Percentiles rank a stretch among this genome's conserved stretches.
These are phyloP conservation scores for Tursiops truncatus DNA, from an alignment of 2,113 vertebrate species.

Conservation along the genomic window DNA sequence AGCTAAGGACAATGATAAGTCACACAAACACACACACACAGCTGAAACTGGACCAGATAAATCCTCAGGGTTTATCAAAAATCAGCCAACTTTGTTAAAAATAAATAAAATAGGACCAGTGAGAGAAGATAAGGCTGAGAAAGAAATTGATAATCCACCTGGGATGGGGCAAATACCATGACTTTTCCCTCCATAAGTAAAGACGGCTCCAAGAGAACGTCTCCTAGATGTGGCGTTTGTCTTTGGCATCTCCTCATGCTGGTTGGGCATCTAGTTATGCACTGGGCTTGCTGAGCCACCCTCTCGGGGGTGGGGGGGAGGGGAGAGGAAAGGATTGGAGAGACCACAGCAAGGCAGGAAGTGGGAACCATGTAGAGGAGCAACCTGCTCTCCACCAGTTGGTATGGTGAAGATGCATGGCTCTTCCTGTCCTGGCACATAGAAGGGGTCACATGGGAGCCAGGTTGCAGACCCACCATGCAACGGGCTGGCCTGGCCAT, in stretches of 20 bases:
- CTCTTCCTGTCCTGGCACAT: not conserved
- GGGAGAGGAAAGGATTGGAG: not conserved
- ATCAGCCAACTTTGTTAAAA: not conserved
- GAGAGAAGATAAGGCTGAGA: not conserved
- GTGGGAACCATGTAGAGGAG: not conserved
- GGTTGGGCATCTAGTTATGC: not conserved
- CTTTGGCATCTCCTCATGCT: not conserved
- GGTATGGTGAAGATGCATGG: rapidly evolving
- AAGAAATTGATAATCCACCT: not conserved
- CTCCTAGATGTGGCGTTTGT: not conserved
- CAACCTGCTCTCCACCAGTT: no score
- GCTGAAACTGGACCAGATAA: conserved; percentile 16
- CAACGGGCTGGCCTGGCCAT: not conserved
- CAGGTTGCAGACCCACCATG: rapidly evolving
- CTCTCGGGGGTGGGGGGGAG: rapidly evolving
- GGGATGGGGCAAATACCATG: not conserved
- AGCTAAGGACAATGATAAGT: conserved; percentile 27
- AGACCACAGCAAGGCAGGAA: not conserved
- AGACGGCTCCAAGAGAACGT: not conserved
- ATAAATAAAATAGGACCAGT: not conserved
- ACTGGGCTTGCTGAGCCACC: not conserved
- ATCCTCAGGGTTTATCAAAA: not conserved
- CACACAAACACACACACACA: not conserved
- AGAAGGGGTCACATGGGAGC: not conserved
- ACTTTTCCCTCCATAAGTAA: not conserved